Evolutionary conservation across 2,797 vertebrate genomes (phyloP).

Genomic region (Spea hammondii): DNA sequence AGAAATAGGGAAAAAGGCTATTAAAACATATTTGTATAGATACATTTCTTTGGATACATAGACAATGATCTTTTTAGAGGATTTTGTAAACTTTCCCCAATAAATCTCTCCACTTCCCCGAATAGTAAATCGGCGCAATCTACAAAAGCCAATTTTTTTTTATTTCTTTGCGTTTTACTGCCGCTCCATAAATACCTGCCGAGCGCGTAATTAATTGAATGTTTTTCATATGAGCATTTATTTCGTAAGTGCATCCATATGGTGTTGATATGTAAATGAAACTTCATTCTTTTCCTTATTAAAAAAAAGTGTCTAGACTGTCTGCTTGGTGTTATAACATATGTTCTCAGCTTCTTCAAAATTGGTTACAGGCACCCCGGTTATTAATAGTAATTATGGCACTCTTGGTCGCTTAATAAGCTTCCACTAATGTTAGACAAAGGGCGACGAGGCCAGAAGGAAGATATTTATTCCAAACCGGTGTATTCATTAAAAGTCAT

Average conservation of each 20-base stretch:
- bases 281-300: slow-evolving; percentile 30
- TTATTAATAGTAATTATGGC: slow-evolving; percentile 46
- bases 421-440: slow-evolving; percentile 22
- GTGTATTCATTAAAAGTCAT: slow-evolving; percentile 12
- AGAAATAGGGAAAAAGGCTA: no score
- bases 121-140: background rate
- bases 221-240: slow-evolving; percentile 12
- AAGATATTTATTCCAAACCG: slow-evolving; percentile 17
- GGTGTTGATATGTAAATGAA: slow-evolving; percentile 47
- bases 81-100: no score
- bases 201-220: slow-evolving; percentile 17
- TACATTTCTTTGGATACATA: background rate
- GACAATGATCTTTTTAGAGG: no score
- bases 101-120: background rate
- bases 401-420: slow-evolving; percentile 33
- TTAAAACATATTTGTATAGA: no score
- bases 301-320: slow-evolving; percentile 43
- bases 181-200: slow-evolving; percentile 9
- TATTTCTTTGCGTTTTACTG: slow-evolving; percentile 8
- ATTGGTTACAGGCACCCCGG: slow-evolving; percentile 44
- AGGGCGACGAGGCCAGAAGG: slow-evolving; percentile 12
- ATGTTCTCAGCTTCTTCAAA: slow-evolving; percentile 31
- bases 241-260: slow-evolving; percentile 31
- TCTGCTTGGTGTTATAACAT: slow-evolving; percentile 34
- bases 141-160: background rate